Evolutionary conservation across 2,888 invertebrate species (phyloP), one percentile per base, ranked within the genome.

Genomic region (Caprella mutica): DNA sequence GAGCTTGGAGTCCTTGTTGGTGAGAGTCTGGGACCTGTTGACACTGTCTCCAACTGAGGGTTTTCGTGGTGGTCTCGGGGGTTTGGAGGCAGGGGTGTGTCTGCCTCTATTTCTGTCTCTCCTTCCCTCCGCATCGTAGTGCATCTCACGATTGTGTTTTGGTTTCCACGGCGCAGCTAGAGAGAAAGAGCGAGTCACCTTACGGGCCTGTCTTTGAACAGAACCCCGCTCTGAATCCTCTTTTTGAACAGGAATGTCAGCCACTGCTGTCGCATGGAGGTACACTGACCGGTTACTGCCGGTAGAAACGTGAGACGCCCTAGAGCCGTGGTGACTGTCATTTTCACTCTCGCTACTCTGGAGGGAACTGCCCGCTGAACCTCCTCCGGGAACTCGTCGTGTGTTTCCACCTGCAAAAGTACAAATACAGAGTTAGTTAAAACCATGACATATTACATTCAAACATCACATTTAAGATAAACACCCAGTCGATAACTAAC

Each of bases 211-310:
- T 48, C 60, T 57, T 9, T 44, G 43, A 6, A 51, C 50, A 26
- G 38, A 55, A 19, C 29, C 19, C 8, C 55, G 52, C 27, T 58
- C 53, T 23, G 52, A 52, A 19, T 40, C 50, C n/a, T 44, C 50
- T 14, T 56, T 53, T n/a, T 52, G 46, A 5, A 57, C 63, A 17
- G 68, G 68, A 42, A 68, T 68, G 56, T 68, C 68, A 5, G 68
- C 68, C 14, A 68, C 67, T 5, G 67, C 66, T 8, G 68, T 66
- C 21, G 68, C 68, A 52, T 68, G 68, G 9, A 68, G 58, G 57
- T 66, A 68, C n/a, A 68, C 68, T 1, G 68, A 67, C 24, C 67
- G 57, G 55, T 66, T 63, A 39, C 65, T 46, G n/a, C 48, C 58
- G 5, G 62, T 62, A 26, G 62, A 62, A 21, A 62, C 56, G 24